Evolutionary conservation across 1,140 invertebrate genomes (phyloP).

Genomic region (Calycopis cecrops): DNA sequence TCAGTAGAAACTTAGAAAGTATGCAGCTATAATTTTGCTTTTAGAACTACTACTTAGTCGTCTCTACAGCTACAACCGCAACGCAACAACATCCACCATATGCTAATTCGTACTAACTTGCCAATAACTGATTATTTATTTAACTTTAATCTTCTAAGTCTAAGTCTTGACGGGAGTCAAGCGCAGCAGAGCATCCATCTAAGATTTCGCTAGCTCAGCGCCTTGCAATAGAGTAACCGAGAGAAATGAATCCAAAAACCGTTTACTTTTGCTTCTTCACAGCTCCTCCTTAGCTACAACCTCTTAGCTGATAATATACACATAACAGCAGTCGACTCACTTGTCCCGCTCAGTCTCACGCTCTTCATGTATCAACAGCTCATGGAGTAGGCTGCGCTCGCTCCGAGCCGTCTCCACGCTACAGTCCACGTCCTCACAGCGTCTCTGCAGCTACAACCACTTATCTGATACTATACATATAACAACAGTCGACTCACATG

Average conservation of each 20-base stretch:
- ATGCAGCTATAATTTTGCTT: no score
- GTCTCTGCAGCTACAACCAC: not conserved
- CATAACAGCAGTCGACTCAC: slow-evolving; percentile 26
- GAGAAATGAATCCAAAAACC: not conserved
- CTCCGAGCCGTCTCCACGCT: slow-evolving; percentile 29
- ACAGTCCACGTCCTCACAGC: slow-evolving; percentile 30
- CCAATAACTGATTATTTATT: no score
- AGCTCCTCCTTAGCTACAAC: not conserved
- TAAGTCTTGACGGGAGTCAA: no score
- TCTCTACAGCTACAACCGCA: no score
- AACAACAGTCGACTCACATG: slow-evolving; percentile 32
- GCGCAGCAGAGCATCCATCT: not conserved
- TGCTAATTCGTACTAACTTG: no score
- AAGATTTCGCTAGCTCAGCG: not conserved
- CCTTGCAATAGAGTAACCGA: not conserved
- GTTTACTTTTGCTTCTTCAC: not conserved
- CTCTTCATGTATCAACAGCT: slow-evolving; percentile 34
- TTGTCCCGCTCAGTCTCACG: slow-evolving; percentile 34
- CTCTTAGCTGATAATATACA: not conserved
- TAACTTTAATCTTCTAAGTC: no score
- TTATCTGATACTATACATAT: not conserved
- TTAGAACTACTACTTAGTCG: no score
- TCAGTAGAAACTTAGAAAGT: no score
- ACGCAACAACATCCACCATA: no score
- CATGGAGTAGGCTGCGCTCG: slow-evolving; percentile 28